Percentiles rank a stretch among this genome's conserved stretches.
These are phyloP conservation scores for Yponomeuta evonymella DNA, from an alignment of 2,888 invertebrate species.

Conservation along the genomic window DNA sequence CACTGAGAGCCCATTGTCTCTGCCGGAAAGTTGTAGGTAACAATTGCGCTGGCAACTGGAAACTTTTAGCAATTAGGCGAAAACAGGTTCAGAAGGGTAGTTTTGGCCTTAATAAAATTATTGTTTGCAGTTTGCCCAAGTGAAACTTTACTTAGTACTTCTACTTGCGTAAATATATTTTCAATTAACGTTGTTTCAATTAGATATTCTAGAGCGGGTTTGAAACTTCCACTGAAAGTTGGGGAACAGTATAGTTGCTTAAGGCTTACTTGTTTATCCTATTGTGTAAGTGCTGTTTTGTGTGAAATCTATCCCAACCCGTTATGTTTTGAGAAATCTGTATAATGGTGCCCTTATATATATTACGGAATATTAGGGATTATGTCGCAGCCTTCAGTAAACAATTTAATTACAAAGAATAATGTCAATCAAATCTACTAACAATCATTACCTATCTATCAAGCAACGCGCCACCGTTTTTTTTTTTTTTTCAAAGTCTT, in stretches of 20 bases:
- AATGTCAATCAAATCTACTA: too few relatives aligned
- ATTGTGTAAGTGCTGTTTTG: neutral
- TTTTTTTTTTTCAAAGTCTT: too few relatives aligned
- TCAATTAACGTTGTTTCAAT: neutral
- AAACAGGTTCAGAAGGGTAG: constrained; percentile 11
- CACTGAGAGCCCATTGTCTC: neutral
- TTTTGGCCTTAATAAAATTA: constrained; percentile 16
- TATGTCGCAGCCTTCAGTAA: too few relatives aligned
- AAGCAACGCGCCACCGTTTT: too few relatives aligned
- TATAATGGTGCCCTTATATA: too few relatives aligned
- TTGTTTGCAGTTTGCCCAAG: constrained; percentile 1
- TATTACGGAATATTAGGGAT: too few relatives aligned
- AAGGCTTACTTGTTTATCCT: too few relatives aligned
- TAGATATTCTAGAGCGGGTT: neutral
- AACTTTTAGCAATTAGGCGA: constrained; percentile 21
- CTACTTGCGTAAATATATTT: neutral
- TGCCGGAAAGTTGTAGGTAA: neutral
- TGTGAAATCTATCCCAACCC: too few relatives aligned
- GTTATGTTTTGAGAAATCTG: too few relatives aligned
- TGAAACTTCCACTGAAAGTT: neutral
- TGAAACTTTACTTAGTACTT: neutral
- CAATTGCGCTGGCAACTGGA: constrained; percentile 12
- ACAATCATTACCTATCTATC: too few relatives aligned
- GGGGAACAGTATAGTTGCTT: neutral
- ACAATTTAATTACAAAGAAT: too few relatives aligned